Conservation (phyloP, 1,140 invertebrate species). For the Pectinophora gossypiella region DNA sequence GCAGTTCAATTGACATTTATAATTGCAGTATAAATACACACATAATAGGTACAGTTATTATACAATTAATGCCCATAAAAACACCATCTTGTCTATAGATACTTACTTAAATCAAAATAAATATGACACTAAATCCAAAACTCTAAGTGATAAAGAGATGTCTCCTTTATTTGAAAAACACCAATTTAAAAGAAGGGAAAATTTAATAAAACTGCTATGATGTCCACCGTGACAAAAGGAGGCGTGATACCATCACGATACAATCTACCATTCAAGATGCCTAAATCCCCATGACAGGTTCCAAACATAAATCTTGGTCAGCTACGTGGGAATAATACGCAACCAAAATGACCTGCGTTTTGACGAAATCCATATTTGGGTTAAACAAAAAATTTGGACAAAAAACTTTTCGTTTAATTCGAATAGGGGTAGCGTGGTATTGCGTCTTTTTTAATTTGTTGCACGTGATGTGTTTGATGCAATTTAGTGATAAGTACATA, state of each 20-base stretch:
- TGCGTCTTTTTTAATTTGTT: background rate
- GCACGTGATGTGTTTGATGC: no score
- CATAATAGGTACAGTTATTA: no score
- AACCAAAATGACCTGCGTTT: constrained; percentile 6
- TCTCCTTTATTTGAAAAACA: no score
- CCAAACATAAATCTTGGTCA: background rate
- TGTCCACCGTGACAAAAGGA: background rate
- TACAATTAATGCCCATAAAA: no score
- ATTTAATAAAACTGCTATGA: background rate
- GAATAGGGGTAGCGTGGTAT: background rate
- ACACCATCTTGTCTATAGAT: no score
- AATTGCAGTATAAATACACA: no score
- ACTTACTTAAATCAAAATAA: no score
- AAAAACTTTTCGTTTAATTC: constrained; percentile 16
- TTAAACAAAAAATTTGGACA: constrained; percentile 16
- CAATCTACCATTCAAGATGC: background rate
- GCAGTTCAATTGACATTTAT: no score
- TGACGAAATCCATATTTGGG: constrained; percentile 24
- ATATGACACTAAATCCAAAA: no score
- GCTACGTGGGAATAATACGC: background rate
- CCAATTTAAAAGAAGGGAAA: no score
- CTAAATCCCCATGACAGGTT: background rate
- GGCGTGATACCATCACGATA: background rate
- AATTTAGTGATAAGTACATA: no score
- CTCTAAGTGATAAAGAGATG: no score